phyloP scores from a whole-genome alignment of 35 echinoderm and acorn worm species.

The Patiria miniata region DNA sequence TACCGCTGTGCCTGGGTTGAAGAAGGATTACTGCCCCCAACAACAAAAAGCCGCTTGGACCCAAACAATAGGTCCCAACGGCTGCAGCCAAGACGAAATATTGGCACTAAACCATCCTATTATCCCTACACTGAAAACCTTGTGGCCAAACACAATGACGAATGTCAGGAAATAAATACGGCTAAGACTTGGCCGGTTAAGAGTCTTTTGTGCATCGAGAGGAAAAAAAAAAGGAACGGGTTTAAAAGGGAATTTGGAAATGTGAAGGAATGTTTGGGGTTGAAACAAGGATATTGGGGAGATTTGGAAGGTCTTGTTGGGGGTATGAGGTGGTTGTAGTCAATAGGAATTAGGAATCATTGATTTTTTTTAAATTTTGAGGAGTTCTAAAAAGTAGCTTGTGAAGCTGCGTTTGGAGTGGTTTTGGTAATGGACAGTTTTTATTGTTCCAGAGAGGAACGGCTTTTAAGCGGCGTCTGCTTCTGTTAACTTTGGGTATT shows the following conservation, averaged over 20 bases:
- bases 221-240: neutral
- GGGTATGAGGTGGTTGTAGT: neutral
- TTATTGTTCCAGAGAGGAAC: too few species aligned
- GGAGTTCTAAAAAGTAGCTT: neutral
- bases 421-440: neutral
- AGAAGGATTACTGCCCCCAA: neutral
- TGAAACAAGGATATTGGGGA: constrained; percentile 16
- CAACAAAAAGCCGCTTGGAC: neutral
- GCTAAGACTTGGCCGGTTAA: neutral
- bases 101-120: neutral
- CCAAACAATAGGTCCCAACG: constrained; percentile 14
- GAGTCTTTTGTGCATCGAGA: neutral
- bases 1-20: constrained; percentile 10
- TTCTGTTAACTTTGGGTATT: too few species aligned
- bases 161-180: neutral
- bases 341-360: neutral
- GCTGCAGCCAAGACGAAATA: neutral
- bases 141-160: constrained; percentile 6
- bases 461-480: too few species aligned
- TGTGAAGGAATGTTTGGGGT: constrained; percentile 28
- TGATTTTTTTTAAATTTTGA: neutral
- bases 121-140: neutral
- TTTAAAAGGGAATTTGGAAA: neutral
- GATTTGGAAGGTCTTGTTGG: constrained; percentile 3
- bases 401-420: neutral